Evolutionary conservation across 2,888 invertebrate genomes (phyloP), one percentile per base, ranked within the genome.

Genomic region (Hedya salicella): DNA sequence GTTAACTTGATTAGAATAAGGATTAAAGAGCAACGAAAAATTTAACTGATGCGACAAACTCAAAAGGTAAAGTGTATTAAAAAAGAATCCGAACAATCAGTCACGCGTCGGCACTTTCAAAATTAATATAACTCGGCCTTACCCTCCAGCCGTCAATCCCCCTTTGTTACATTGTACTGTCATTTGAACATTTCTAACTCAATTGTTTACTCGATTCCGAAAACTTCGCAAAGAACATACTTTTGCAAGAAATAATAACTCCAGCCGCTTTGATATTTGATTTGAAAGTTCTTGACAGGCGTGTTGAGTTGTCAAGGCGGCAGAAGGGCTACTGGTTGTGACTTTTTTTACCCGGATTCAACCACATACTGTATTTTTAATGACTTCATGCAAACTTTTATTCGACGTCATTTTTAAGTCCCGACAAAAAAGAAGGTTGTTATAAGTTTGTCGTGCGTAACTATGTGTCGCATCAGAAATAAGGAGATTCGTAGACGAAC

Each of bases 151-250:
- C 53, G 39, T 36, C 65, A 56, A 39, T 25, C 53, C 52, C n/a
- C 39, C 49, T 32, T 61, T 66, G 60, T 61, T 49, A 44, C 36
- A 30, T 48, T 54, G 61, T 61, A 66, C 48, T 66, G 66, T 66
- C 66, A 61, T 61, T 66, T 61, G 40, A 66, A 61, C 66, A 66
- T 61, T 49, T 54, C 60, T 66, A 66, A 66, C 66, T 66, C 66
- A 40, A 66, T 66, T 66, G 61, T 54, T 60, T 54, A 54, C 54
- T 61, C 16, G 54, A 54, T 65, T 59, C 32, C 14, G 52, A 50
- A 52, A 53, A 54, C 14, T 66, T 64, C 46, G 32, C 13, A 13
- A 50, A 25, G 19, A 49, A 42, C 59, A 61, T 32, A 53, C 46
- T 48, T 65, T 65, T 39, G 5, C 46, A 25, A 52, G 46, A 46